These are phyloP conservation scores for Xyliphius kryptos DNA, from an alignment of 2,113 vertebrate genomes.

Conservation along the genomic window DNA sequence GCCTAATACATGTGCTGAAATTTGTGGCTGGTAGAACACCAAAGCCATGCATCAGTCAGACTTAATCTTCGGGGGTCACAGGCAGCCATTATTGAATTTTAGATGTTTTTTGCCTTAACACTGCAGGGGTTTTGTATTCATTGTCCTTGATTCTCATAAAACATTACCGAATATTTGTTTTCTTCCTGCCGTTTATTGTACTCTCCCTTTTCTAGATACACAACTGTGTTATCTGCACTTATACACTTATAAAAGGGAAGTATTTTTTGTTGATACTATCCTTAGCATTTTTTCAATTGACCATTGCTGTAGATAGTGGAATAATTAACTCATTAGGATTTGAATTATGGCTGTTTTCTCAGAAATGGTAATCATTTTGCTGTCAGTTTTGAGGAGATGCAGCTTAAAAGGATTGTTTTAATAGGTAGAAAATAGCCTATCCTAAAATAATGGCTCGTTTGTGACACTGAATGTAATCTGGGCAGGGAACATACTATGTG, in stretches of 20 bases:
- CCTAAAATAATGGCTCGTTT: conserved; percentile 21
- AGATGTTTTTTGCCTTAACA: conserved; percentile 70
- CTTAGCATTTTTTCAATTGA: not conserved
- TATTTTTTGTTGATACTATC: not conserved
- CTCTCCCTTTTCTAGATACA: conserved; percentile 57
- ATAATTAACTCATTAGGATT: not conserved
- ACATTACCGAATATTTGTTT: conserved; percentile 64
- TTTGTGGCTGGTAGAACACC: not conserved
- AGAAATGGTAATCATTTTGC: not conserved
- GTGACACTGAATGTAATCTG: conserved; percentile 24
- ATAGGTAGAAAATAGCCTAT: conserved; percentile 4
- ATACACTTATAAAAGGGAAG: not conserved
- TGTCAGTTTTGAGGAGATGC: not conserved
- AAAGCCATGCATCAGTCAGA: not conserved
- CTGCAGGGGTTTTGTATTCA: conserved; percentile 61
- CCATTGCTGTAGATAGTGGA: not conserved
- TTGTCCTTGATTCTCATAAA: conserved; percentile 57
- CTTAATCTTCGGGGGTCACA: conserved; percentile 39
- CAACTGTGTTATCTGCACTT: conserved; percentile 23
- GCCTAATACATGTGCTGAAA: conserved; percentile 29
- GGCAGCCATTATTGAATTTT: conserved; percentile 60
- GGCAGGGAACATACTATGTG: conserved; percentile 53
- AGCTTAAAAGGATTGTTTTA: not conserved
- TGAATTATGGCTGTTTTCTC: not conserved
- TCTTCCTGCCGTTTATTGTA: conserved; percentile 5